Evolutionary conservation across 2,113 vertebrate genomes (phyloP).

Genomic region (Callaeas wilsoni): DNA sequence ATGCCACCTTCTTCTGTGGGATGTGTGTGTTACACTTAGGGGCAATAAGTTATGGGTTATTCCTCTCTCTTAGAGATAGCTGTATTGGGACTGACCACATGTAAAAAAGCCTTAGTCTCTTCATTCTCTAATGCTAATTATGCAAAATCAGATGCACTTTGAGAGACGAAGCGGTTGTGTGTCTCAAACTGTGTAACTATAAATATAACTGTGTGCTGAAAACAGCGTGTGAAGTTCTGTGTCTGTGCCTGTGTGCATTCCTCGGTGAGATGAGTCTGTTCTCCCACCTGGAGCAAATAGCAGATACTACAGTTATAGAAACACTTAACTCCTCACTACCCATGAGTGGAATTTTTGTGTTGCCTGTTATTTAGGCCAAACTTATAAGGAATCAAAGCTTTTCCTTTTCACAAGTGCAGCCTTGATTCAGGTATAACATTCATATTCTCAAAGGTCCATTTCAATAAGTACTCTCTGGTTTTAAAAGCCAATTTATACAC

Average conservation of each 20-base stretch:
- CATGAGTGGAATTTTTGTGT: not conserved
- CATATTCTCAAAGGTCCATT: not conserved
- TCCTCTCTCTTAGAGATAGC: not conserved
- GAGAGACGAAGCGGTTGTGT: accelerated
- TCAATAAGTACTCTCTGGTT: not conserved
- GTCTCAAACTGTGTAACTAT: not conserved
- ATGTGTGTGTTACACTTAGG: not conserved
- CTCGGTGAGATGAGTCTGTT: not conserved
- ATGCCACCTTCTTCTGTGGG: not conserved
- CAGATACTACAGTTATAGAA: not conserved
- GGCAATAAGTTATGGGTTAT: not conserved
- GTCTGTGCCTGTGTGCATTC: not conserved
- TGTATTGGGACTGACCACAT: not conserved
- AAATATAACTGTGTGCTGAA: not conserved
- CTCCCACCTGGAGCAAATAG: not conserved
- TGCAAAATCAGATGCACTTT: not conserved
- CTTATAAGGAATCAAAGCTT: not conserved
- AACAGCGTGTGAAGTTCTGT: not conserved
- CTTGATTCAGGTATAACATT: not conserved
- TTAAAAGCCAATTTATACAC: not conserved
- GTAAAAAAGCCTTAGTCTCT: not conserved
- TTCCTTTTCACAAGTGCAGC: not conserved
- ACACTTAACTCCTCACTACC: not conserved
- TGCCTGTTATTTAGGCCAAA: not conserved
- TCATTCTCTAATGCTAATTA: not conserved